These are phyloP conservation scores for Drosophila punjabiensis DNA, from an alignment of 1,140 invertebrate genomes.

Conservation along the genomic window DNA sequence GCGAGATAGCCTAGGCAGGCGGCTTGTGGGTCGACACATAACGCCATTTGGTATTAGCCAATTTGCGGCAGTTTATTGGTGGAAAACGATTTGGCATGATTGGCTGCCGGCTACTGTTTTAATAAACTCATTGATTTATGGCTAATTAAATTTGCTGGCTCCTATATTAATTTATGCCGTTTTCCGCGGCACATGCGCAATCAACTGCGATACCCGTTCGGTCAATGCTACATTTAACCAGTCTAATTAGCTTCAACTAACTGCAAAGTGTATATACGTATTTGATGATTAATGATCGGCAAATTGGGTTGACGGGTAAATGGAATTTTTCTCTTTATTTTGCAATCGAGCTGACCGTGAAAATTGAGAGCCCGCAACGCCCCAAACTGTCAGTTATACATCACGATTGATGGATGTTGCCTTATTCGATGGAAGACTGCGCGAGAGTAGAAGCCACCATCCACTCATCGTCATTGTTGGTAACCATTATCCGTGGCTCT, in stretches of 20 bases:
- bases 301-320: constrained; percentile 57
- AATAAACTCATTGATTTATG: constrained; percentile 84
- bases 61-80: constrained; percentile 81
- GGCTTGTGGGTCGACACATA: constrained; percentile 60
- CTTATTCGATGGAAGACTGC: neutral
- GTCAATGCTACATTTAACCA: constrained; percentile 65
- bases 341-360: constrained; percentile 42
- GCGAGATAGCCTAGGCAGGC: constrained; percentile 63
- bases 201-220: constrained; percentile 51
- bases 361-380: constrained; percentile 64
- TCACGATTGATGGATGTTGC: constrained; percentile 65
- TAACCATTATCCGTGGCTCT: constrained; percentile 41
- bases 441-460: constrained; percentile 55
- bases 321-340: constrained; percentile 51
- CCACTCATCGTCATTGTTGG: constrained; percentile 64
- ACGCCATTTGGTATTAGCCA: constrained; percentile 75
- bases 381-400: constrained; percentile 69
- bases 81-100: constrained; percentile 70
- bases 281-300: constrained; percentile 75
- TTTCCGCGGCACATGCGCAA: constrained; percentile 69
- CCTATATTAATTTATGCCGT: constrained; percentile 72
- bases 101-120: constrained; percentile 80
- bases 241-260: constrained; percentile 30
- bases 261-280: constrained; percentile 37
- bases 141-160: constrained; percentile 77